Base-by-base conservation (phyloP, 2,888 invertebrate species). In the Platycheirus albimanus region DNA sequence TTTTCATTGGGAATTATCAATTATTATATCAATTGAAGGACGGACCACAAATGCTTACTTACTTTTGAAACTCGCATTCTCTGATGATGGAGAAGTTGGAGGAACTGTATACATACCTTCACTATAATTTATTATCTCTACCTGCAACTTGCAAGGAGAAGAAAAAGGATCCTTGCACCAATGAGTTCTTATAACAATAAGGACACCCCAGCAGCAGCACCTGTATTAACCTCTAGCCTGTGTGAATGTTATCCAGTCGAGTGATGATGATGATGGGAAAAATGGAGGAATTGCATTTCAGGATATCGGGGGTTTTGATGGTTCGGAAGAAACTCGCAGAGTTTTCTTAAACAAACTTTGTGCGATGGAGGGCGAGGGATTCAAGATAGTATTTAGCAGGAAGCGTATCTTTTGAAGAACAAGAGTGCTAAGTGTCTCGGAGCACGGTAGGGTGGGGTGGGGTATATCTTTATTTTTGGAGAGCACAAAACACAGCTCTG, bases 1-100 rank as follows among this genome's bases (percentile, higher is more conserved):
- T 56, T 79, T 54, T 58, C 49, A 74, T 75, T 76, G 80, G 70
- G 71, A 81, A 81, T 81, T 81, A 81, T 69, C 80, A 80, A 80
- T 75, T 80, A 58, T 58, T 33, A 80, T 71, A 80, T 71, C 80
- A 71, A 81, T 81, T 81, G 71, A 76, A n/a, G n/a, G 69, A 70
- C 45, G 58, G 28, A 47, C 8, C 20, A 11, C 5, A 24, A 64
- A 49, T 51, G 74, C 52, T 61, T 71, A 51, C 64, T 64, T 79
- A 67, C 79, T 74, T 74, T 49, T 51, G 66, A 71, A 52, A 56
- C 24, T n/a, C 36, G 30, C 51, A 47, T 79, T 72, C 58, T 38
- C 24, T 28, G n/a, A n/a, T n/a, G n/a, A n/a, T n/a, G 6, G 20
- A 43, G n/a, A 13, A 74, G 36, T 28, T 63, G 15, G 28, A 74